Evolutionary conservation across 2,113 vertebrate genomes (phyloP).

Genomic region (Trogon surrucura): DNA sequence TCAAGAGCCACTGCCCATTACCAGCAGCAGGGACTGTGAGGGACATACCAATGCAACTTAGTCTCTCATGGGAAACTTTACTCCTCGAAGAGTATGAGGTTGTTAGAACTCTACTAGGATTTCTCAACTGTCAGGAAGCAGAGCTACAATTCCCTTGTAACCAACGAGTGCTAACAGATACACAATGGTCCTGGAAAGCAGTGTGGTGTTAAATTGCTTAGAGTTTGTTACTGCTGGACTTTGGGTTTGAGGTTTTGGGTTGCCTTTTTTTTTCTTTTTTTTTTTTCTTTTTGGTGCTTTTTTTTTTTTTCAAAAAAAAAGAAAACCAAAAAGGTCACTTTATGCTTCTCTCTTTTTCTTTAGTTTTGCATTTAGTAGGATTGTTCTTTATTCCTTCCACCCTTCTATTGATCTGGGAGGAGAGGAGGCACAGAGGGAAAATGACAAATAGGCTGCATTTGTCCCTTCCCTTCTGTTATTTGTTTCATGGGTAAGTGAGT

Average conservation of each 20-base stretch:
- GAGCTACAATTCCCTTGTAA: not conserved
- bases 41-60: not conserved
- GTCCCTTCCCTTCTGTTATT: slow-evolving; percentile 57
- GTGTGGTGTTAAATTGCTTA: not conserved
- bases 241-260: not conserved
- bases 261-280: too few species aligned
- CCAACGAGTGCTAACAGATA: not conserved
- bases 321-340: not conserved
- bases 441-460: slow-evolving; percentile 38
- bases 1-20: not conserved
- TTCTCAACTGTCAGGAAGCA: not conserved
- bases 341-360: not conserved
- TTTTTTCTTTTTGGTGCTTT: not conserved
- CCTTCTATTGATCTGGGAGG: slow-evolving; percentile 19
- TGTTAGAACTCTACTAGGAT: not conserved
- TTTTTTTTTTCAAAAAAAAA: not conserved
- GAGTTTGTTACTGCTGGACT: not conserved
- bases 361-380: slow-evolving; percentile 15
- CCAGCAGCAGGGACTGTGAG: accelerated
- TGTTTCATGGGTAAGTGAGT: slow-evolving; percentile 70
- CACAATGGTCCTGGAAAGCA: not conserved
- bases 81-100: not conserved
- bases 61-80: not conserved
- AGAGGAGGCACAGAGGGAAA: slow-evolving; percentile 15
- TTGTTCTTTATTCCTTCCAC: slow-evolving; percentile 24